Evolutionary conservation across 1,140 invertebrate species (phyloP).

Genomic region (Solenopsis invicta): DNA sequence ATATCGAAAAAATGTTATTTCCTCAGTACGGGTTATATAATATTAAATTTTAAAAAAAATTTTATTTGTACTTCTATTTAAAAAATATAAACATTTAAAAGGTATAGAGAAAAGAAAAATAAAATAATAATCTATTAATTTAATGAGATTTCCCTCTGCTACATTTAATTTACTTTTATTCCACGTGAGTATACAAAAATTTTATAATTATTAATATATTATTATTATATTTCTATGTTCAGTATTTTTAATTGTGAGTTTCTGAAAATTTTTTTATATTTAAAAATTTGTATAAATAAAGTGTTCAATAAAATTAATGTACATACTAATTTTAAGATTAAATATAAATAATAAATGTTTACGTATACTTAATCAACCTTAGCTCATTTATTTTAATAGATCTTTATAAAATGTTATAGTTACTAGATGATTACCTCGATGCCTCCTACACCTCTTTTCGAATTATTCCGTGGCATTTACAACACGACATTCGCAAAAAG

Average conservation of each 20-base stretch:
- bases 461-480: background rate
- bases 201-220: background rate
- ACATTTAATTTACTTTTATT: background rate
- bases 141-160: background rate
- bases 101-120: background rate
- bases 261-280: background rate
- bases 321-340: background rate
- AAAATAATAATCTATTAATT: background rate
- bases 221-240: background rate
- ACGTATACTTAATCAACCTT: background rate
- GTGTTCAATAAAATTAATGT: background rate
- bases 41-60: background rate
- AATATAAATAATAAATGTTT: constrained; percentile 5
- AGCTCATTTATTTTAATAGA: background rate
- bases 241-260: background rate
- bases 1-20: background rate
- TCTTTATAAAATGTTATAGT: background rate
- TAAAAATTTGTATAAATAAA: background rate
- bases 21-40: background rate
- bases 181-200: background rate
- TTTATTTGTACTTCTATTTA: too few relatives aligned
- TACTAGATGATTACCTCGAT: background rate
- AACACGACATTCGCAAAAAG: background rate
- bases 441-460: background rate
- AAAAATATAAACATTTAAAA: background rate